These are phyloP conservation scores for Ondatra zibethicus DNA, from an alignment of 2,113 vertebrate genomes.

Conservation along the genomic window DNA sequence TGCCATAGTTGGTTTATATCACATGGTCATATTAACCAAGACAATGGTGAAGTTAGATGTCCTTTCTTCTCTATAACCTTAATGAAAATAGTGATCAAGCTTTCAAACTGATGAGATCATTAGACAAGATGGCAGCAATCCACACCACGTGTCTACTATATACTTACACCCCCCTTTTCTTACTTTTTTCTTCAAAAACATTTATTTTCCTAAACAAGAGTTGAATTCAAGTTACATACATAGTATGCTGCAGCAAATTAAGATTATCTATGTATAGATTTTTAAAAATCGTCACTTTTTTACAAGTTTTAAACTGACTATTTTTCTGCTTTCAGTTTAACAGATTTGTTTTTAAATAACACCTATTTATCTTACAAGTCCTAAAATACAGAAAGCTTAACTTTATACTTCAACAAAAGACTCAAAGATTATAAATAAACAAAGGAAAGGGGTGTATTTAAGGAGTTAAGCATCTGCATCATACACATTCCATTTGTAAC, in stretches of 20 bases:
- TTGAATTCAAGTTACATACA: no score
- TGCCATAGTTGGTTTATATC: not conserved
- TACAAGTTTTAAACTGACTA: no score
- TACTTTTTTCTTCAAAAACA: not conserved
- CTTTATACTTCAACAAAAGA: not conserved
- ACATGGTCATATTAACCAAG: not conserved
- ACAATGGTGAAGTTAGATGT: not conserved
- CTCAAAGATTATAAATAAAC: not conserved
- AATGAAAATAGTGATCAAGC: not conserved
- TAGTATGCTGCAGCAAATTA: no score
- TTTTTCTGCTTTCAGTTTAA: no score
- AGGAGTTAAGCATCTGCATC: not conserved
- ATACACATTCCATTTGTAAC: not conserved
- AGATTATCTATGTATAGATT: no score
- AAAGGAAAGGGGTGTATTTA: not conserved
- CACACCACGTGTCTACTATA: not conserved
- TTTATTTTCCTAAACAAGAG: no score
- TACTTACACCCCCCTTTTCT: not conserved
- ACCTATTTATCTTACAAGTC: not conserved
- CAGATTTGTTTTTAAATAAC: no score
- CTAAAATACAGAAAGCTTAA: not conserved
- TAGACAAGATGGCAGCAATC: not conserved
- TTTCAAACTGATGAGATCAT: not conserved
- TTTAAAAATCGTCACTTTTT: no score
- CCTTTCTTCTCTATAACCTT: not conserved